These are phyloP conservation scores for Metopolophium dirhodum DNA, from an alignment of 1,140 invertebrate genomes.

Conservation along the genomic window DNA sequence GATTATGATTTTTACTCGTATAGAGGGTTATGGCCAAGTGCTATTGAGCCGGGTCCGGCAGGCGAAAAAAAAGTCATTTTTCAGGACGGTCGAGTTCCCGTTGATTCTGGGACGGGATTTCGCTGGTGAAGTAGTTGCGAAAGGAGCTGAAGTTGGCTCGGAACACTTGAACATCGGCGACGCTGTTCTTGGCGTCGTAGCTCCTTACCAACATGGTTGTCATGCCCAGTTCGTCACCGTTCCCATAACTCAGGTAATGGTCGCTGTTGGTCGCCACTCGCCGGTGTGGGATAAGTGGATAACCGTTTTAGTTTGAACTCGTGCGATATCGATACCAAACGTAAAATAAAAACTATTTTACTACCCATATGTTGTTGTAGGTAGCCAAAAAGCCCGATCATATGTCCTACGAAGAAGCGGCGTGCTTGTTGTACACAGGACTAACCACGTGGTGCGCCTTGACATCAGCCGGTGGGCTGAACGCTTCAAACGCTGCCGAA, in stretches of 20 bases:
- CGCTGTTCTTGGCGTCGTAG: constrained; percentile 81
- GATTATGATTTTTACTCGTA: constrained; percentile 59
- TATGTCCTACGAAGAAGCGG: constrained; percentile 74
- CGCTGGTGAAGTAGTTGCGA: constrained; percentile 75
- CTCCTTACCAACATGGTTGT: constrained; percentile 73
- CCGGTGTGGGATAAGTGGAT: neutral
- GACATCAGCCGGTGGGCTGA: constrained; percentile 71
- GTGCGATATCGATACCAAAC: neutral
- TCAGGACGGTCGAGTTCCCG: constrained; percentile 75
- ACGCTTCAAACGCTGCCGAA: constrained; percentile 63
- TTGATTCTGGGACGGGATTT: constrained; percentile 86
- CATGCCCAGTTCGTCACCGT: constrained; percentile 79
- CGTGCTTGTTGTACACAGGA: constrained; percentile 81
- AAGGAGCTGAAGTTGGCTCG: constrained; percentile 70
- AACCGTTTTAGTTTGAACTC: neutral
- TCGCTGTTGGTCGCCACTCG: neutral
- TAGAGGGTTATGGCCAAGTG: constrained; percentile 79
- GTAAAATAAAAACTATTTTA: neutral
- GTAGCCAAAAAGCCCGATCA: constrained; percentile 72
- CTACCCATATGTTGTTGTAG: constrained; percentile 63
- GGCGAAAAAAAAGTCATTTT: constrained; percentile 59
- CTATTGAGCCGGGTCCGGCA: constrained; percentile 73
- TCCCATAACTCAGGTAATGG: constrained; percentile 69
- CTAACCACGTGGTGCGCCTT: constrained; percentile 84
- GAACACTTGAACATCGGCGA: constrained; percentile 71